These are phyloP conservation scores for Invenusta paracnida DNA, from an alignment of 2,888 invertebrate species.

Conservation along the genomic window DNA sequence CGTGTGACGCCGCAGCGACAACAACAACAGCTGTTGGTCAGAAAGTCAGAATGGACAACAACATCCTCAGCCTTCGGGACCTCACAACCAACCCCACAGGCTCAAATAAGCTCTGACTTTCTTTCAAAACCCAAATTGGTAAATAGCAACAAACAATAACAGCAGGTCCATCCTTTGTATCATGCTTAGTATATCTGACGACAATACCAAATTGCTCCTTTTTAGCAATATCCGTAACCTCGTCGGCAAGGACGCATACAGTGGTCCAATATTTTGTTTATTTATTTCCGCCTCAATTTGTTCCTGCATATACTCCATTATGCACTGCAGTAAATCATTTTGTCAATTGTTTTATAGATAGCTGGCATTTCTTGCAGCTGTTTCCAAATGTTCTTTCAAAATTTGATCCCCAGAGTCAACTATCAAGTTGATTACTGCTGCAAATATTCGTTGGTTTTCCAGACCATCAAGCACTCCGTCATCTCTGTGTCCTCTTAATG, in stretches of 20 bases:
- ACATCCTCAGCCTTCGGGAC: no score
- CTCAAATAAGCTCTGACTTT: no score
- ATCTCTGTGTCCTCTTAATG: neutral
- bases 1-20: no score
- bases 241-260: no score
- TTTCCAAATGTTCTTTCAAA: neutral
- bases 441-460: neutral
- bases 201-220: neutral
- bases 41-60: no score
- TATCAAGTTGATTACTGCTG: neutral
- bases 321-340: neutral
- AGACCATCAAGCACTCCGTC: neutral
- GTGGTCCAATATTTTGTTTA: no score
- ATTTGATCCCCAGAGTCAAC: neutral
- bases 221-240: neutral
- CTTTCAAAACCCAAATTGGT: no score
- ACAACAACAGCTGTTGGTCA: no score
- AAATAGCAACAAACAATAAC: no score
- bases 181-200: neutral
- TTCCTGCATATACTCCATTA: no score
- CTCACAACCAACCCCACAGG: no score
- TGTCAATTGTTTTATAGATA: neutral
- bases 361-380: neutral
- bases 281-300: no score
- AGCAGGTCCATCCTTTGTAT: neutral